Percentiles rank a stretch among this genome's conserved stretches.
Conservation (phyloP, 2,113 vertebrate genomes). For the Cyphomyrus plagiostoma region DNA sequence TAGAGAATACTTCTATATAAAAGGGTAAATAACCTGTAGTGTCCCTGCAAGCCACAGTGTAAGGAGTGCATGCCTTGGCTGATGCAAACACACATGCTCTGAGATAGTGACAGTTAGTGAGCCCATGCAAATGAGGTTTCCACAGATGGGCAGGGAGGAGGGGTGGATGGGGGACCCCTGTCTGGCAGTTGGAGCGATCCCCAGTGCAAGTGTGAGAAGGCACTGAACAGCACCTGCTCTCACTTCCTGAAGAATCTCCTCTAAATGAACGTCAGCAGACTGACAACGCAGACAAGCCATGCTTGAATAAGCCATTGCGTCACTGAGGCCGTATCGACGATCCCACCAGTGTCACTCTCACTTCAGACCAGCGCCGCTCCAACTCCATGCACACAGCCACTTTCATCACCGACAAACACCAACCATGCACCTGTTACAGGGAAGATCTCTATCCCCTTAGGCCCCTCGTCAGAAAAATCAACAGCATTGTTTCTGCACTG, state of each 20-base stretch:
- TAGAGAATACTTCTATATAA: not conserved
- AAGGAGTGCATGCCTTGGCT: no score
- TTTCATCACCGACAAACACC: not conserved
- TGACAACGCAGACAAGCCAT: not conserved
- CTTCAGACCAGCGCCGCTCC: not conserved
- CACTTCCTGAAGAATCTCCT: conserved; percentile 1
- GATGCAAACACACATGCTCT: not conserved
- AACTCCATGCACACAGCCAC: not conserved
- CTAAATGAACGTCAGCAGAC: not conserved
- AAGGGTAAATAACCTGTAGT: not conserved
- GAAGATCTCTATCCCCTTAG: not conserved
- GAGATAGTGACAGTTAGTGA: not conserved
- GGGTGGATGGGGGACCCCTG: not conserved
- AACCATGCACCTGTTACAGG: not conserved
- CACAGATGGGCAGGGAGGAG: conserved; percentile 3
- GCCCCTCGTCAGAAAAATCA: not conserved
- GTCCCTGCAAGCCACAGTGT: not conserved
- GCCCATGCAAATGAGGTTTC: conserved; percentile 14
- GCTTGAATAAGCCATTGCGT: not conserved
- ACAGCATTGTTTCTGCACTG: not conserved
- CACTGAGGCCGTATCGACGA: not conserved
- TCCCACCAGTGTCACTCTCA: not conserved
- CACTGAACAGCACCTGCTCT: conserved; percentile 1
- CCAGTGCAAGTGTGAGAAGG: not conserved
- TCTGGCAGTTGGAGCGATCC: conserved; percentile 10